Conservation (phyloP, 2,888 invertebrate genomes). For the Heliconius cydno region DNA sequence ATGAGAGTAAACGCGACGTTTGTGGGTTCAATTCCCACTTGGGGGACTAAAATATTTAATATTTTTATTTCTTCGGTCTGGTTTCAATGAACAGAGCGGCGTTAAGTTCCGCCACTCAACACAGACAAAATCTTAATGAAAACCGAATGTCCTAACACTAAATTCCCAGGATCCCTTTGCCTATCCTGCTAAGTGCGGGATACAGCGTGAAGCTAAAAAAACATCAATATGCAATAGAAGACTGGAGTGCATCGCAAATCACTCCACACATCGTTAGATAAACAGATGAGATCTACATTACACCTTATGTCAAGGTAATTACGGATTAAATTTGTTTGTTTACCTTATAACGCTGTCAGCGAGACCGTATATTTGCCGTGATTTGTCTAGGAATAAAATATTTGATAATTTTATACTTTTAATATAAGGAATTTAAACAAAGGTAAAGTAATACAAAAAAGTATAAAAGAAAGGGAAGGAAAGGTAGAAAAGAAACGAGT, state of each 20-base stretch:
- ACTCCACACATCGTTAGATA: conserved; percentile 49
- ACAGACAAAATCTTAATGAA: no score
- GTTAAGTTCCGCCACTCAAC: no score
- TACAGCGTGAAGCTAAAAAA: background rate
- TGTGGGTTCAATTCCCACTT: no score
- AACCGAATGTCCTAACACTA: no score
- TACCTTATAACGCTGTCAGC: conserved; percentile 49
- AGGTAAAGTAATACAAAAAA: background rate
- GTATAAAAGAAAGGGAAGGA: background rate
- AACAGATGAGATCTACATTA: conserved; percentile 50
- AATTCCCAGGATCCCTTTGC: no score
- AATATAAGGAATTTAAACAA: background rate
- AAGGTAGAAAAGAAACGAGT: no score
- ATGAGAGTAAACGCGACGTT: no score
- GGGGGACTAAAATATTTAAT: no score
- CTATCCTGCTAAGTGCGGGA: no score
- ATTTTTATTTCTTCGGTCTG: no score
- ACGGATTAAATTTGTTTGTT: conserved; percentile 52
- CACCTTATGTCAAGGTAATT: conserved; percentile 49
- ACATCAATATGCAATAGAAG: background rate
- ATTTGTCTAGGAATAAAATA: conserved; percentile 47
- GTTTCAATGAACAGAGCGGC: no score
- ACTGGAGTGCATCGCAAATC: conserved; percentile 47
- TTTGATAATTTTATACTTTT: conserved; percentile 30
- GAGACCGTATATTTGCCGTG: conserved; percentile 49